Base-by-base conservation (phyloP, 2,113 vertebrate species). In the Thymallus thymallus region DNA sequence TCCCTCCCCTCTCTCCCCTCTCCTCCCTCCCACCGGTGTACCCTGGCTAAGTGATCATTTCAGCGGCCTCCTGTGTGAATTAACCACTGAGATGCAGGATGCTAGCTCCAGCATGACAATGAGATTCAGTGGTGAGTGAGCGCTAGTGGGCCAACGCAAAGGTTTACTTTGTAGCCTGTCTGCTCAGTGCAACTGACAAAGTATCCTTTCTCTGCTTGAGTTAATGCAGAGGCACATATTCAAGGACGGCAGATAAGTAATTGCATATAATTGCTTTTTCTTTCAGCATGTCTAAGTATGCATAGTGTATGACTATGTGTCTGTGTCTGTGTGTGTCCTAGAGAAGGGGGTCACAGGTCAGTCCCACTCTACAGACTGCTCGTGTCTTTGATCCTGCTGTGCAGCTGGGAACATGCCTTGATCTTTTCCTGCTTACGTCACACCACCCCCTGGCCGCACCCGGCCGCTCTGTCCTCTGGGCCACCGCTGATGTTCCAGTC, bases 371-470 rank as follows among this genome's bases (percentile, higher is more conserved):
- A 41, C 9, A 41, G 35, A 10, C 9, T 9, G 35, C 35, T 9
- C 9, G 35, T 41, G 35, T 41, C 35, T 41, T 41, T 41, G 35
- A 41, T 41, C 35, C 35, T 41, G 35, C 55, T 48, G 64, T 80
- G 76, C 79, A 77, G 79, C 81, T 83, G 81, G 77, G 77, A 84
- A 80, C 32, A 41, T 66, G 66, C 76, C 70, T 73, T 77, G 60
- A 79, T 73, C 74, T 22, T 12, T 64, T 18, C 23, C 16, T 20
- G 6, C 56, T 60, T 16, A 60, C 56, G 56, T 60, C 56, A 60
- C 56, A 23, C 67, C 67, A 45, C 16, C 12, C 48, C 35, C 35
- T 12, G n/a, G 56, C 16, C 18, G 5, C 18, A 41, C 35, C 35
- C 35, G 9, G 35, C 35, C 35, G 35, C 35, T 41, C 35, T 20